A percentile compares a stretch with the other conserved stretches of the same genome.
These are phyloP conservation scores for Aphodius sticticus DNA, from an alignment of 2,888 invertebrate genomes.

Conservation along the genomic window DNA sequence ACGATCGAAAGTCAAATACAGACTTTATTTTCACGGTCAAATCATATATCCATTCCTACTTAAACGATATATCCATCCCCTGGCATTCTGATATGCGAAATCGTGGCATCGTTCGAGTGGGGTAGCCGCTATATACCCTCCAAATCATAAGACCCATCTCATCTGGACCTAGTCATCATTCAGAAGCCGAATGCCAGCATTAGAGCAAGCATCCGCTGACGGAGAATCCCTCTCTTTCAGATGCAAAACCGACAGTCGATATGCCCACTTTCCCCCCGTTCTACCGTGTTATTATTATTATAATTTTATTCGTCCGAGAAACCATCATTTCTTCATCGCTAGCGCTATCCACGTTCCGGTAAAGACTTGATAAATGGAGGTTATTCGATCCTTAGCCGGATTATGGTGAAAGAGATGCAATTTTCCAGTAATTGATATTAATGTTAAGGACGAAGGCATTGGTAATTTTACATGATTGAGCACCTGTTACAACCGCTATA, in stretches of 20 bases:
- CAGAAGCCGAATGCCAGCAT: background rate
- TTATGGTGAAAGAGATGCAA: background rate
- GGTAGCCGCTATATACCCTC: background rate
- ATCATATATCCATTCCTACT: background rate
- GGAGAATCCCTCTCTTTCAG: background rate
- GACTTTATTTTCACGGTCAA: background rate
- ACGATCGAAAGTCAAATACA: background rate
- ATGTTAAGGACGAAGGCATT: background rate
- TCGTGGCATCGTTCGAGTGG: background rate
- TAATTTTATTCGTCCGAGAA: background rate
- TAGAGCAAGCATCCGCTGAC: background rate
- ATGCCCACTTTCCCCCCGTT: background rate
- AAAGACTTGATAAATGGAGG: background rate
- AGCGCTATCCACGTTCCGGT: background rate
- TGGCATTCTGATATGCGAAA: background rate
- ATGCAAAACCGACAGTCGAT: background rate
- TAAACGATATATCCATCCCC: background rate
- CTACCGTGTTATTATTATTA: background rate
- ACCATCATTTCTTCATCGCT: background rate
- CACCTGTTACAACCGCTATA: background rate
- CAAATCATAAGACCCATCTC: background rate
- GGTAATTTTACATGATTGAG: background rate
- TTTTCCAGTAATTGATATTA: background rate
- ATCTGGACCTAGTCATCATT: background rate
- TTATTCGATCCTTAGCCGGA: conserved; percentile 4